These are phyloP conservation scores for Ostrea denselamellosa DNA, from an alignment of 1,140 invertebrate species.

Conservation along the genomic window DNA sequence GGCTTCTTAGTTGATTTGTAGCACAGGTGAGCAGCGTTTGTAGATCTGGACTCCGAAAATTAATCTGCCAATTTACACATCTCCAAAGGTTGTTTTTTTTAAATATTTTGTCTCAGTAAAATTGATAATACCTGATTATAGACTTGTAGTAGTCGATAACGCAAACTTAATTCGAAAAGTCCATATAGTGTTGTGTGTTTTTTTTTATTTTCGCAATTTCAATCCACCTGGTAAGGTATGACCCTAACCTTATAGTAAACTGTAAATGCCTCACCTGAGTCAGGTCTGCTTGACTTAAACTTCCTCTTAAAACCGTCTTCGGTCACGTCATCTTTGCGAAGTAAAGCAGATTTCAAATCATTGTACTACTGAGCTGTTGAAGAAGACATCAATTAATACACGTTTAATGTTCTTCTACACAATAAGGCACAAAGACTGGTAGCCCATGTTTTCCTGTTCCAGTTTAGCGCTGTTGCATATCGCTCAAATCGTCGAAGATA, in stretches of 20 bases:
- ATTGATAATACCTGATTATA: slow-evolving; percentile 17
- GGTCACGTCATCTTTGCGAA: slow-evolving; percentile 47
- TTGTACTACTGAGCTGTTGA: slow-evolving; percentile 29
- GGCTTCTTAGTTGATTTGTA: too few relatives aligned
- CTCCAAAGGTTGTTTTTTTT: too few relatives aligned
- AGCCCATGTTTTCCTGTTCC: too few relatives aligned
- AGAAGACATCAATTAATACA: slow-evolving; percentile 42
- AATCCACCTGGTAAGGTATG: slow-evolving; percentile 46
- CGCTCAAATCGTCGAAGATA: too few relatives aligned
- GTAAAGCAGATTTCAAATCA: slow-evolving; percentile 44
- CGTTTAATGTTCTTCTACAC: slow-evolving; percentile 45
- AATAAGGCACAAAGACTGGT: slow-evolving; percentile 41
- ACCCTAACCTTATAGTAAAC: slow-evolving; percentile 41
- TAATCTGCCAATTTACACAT: background rate
- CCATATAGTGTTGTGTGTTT: background rate
- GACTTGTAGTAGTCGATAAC: slow-evolving; percentile 27
- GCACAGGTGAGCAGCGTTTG: too few relatives aligned
- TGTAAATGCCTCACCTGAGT: slow-evolving; percentile 49
- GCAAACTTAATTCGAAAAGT: slow-evolving; percentile 42
- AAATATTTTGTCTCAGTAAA: slow-evolving; percentile 42
- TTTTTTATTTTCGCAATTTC: slow-evolving; percentile 10
- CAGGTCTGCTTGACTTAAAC: slow-evolving; percentile 38
- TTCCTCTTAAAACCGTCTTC: slow-evolving; percentile 48
- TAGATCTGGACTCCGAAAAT: too few relatives aligned
- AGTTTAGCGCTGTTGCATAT: too few relatives aligned